Conservation (phyloP, 1,140 invertebrate genomes). For the Helicoverpa zea region DNA sequence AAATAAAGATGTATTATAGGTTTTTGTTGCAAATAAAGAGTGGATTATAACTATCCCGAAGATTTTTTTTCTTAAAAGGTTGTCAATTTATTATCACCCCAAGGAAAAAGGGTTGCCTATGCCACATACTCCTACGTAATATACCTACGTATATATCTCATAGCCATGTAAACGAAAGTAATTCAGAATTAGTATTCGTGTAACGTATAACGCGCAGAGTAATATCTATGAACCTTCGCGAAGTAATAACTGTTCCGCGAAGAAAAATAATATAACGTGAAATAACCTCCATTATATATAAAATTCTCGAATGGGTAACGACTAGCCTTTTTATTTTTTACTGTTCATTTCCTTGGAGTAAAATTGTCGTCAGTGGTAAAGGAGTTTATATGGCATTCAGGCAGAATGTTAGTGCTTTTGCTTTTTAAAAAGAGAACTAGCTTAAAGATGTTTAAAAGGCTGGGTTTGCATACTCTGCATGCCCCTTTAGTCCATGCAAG, state of each 20-base stretch:
- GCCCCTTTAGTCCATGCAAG: no score
- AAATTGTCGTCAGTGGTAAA: conserved; percentile 14
- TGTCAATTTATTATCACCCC: no score
- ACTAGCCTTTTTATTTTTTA: conserved; percentile 32
- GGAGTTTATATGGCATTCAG: conserved; percentile 1
- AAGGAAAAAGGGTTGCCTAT: no score
- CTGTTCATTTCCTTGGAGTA: conserved; percentile 26
- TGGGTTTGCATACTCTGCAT: neutral
- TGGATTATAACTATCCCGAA: no score
- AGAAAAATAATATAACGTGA: conserved; percentile 27
- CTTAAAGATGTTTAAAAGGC: no score
- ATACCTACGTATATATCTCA: neutral
- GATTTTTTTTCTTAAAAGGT: no score
- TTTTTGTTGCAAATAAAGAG: no score
- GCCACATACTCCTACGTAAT: no score
- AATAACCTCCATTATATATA: conserved; percentile 31
- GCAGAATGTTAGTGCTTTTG: neutral
- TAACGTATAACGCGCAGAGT: conserved; percentile 33
- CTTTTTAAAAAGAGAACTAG: neutral
- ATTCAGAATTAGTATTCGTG: conserved; percentile 31
- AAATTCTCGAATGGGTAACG: conserved; percentile 28
- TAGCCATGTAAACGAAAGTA: conserved; percentile 3
- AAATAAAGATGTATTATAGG: neutral
- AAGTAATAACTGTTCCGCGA: conserved; percentile 39
- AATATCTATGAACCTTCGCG: conserved; percentile 24